phyloP scores from a whole-genome alignment of 2,888 invertebrate species.

The Acanthoscelides obtectus region DNA sequence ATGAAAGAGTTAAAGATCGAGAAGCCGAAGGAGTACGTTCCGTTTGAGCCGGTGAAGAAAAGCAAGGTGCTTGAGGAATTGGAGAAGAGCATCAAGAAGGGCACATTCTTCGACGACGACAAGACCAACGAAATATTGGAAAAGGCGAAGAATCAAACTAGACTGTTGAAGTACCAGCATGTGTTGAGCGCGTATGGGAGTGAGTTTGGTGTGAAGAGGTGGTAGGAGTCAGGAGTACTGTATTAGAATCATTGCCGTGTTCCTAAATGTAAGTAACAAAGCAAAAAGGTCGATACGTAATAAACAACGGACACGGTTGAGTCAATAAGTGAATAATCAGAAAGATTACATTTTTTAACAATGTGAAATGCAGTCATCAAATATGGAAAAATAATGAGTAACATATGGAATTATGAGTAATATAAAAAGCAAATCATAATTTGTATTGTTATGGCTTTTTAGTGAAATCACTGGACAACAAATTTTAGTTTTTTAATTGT shows the following conservation, averaged over 20 bases:
- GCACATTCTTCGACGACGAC: conserved; percentile 45
- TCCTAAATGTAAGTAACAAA: background rate
- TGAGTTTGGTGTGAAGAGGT: conserved; percentile 32
- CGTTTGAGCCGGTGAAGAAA: conserved; percentile 41
- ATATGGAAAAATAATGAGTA: too few relatives aligned
- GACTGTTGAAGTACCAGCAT: conserved; percentile 37
- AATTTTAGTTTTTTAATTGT: too few relatives aligned
- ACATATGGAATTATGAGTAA: too few relatives aligned
- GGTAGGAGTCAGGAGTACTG: conserved; percentile 14
- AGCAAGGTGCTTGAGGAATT: conserved; percentile 41
- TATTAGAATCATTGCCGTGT: background rate
- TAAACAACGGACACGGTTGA: too few relatives aligned
- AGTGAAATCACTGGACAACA: too few relatives aligned
- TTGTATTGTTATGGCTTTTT: too few relatives aligned
- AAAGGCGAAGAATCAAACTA: conserved; percentile 37
- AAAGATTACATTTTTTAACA: too few relatives aligned
- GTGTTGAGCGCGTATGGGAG: conserved; percentile 30
- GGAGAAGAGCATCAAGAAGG: conserved; percentile 41
- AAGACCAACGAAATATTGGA: conserved; percentile 42
- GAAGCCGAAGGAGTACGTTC: conserved; percentile 38
- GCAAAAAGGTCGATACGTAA: too few relatives aligned
- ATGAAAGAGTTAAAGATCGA: conserved; percentile 39
- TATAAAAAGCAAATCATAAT: too few relatives aligned
- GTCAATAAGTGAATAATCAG: too few relatives aligned
- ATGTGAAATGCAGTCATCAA: too few relatives aligned